Evolutionary conservation across 2,888 invertebrate genomes (phyloP).

Genomic region (Gibbula magus): DNA sequence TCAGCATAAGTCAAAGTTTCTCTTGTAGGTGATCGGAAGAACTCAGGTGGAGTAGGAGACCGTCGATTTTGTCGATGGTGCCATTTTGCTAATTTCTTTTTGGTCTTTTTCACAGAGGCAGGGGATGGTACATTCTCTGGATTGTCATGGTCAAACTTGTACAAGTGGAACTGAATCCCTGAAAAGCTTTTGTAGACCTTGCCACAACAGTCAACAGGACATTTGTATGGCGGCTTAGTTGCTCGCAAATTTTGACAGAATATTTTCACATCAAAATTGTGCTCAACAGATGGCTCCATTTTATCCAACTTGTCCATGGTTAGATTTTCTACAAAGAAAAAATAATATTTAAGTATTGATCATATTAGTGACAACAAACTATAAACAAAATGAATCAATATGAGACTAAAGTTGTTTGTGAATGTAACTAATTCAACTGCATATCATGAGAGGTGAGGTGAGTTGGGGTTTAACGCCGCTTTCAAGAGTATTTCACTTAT

Average conservation of each 20-base stretch:
- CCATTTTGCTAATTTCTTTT: conserved; percentile 59
- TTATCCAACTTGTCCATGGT: not conserved
- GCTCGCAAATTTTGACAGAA: conserved; percentile 89
- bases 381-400: no score
- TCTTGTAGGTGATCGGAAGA: conserved; percentile 74
- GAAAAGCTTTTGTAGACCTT: conserved; percentile 90
- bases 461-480: no score
- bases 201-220: conserved; percentile 89
- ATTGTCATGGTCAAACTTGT: conserved; percentile 89
- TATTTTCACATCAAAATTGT: conserved; percentile 90
- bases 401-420: no score
- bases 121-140: conserved; percentile 65
- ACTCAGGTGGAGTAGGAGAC: conserved; percentile 74
- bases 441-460: no score
- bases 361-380: no score
- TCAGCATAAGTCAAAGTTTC: conserved; percentile 89
- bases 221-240: conserved; percentile 90
- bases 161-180: conserved; percentile 90
- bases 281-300: conserved; percentile 77
- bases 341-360: no score
- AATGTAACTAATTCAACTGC: no score
- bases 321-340: no score
- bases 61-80: conserved; percentile 68
- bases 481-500: no score
- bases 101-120: conserved; percentile 76